Evolutionary conservation across 2,797 vertebrate species (phyloP), one percentile per base, ranked within the genome.

Genomic region (Poeciliopsis presidionis): DNA sequence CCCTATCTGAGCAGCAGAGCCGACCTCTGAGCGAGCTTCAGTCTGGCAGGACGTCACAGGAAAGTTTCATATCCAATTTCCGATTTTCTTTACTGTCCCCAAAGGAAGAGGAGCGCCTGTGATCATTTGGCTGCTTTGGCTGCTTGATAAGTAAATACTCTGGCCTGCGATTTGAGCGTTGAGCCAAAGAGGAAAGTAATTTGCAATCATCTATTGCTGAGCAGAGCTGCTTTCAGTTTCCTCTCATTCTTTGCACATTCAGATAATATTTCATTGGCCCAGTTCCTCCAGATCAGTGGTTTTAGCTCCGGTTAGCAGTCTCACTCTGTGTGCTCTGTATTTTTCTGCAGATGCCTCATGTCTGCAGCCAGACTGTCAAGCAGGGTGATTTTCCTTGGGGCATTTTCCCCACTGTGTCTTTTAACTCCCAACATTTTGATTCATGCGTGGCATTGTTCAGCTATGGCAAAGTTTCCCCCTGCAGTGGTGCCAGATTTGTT

Each of bases 21-120:
- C 8, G 39, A 69, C 39, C 63, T 43, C 39, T 69, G 5, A 36
- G 47, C 71, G 22, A 13, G 46, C 46, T 25, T 13, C 30, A 20
- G 30, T 22, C 71, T 51, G 71, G 30, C 71, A 73, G 30, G 46
- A 30, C 33, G 20, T 51, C 28, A 72, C 28, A 73, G 47, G 28
- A 51, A 73, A 73, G 71, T 51, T 73, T 73, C 28, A 47, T 33
- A 53, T 73, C 71, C 28, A 73, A 73, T 43, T 69, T 69, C 65
- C 39, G 9, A 25, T 72, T 72, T 73, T 51, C 45, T 49, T 36
- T 22, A 36, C 13, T 51, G 47, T 30, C n/a, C 51, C 47, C 71
- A 39, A 33, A 72, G 28, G 13, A 39, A 6, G 11, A 22, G 47
- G 4, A 36, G 28, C 13, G 28, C 3, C 70, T 33, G 47, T 69